These are phyloP conservation scores for Alectoris magna DNA, from an alignment of 2,797 vertebrate genomes.

Conservation along the genomic window DNA sequence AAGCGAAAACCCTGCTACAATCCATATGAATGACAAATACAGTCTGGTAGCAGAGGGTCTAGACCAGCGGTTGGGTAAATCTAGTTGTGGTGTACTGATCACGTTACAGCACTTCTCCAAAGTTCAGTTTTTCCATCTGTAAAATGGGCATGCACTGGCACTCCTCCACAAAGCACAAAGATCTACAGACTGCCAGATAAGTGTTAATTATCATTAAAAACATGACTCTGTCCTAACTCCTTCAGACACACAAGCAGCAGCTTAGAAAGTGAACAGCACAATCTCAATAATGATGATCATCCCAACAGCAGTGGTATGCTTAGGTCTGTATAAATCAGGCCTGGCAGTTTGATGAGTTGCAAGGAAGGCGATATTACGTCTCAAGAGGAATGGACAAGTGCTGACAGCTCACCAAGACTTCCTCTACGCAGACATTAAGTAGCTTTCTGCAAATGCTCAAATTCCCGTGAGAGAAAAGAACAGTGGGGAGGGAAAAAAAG, in stretches of 20 bases:
- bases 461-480: constrained; percentile 14
- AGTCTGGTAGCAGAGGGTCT: background rate
- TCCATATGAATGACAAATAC: background rate
- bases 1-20: background rate
- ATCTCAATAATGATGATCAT: background rate
- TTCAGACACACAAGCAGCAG: constrained; percentile 5
- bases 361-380: constrained; percentile 36
- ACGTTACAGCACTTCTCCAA: background rate
- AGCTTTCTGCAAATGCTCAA: constrained; percentile 53
- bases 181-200: constrained; percentile 11
- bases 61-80: background rate
- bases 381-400: constrained; percentile 60
- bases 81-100: background rate
- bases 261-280: constrained; percentile 21
- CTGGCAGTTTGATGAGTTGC: constrained; percentile 60
- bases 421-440: constrained; percentile 44
- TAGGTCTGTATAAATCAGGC: constrained; percentile 52
- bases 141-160: background rate
- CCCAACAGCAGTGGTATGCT: constrained; percentile 42
- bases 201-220: constrained; percentile 58
- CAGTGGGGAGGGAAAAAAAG: background rate
- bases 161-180: constrained; percentile 4
- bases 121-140: background rate
- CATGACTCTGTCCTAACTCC: constrained; percentile 4
- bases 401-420: constrained; percentile 68